Evolutionary conservation across 1,140 invertebrate genomes (phyloP), one percentile per base, ranked within the genome.

Genomic region (Gryon sp.): DNA sequence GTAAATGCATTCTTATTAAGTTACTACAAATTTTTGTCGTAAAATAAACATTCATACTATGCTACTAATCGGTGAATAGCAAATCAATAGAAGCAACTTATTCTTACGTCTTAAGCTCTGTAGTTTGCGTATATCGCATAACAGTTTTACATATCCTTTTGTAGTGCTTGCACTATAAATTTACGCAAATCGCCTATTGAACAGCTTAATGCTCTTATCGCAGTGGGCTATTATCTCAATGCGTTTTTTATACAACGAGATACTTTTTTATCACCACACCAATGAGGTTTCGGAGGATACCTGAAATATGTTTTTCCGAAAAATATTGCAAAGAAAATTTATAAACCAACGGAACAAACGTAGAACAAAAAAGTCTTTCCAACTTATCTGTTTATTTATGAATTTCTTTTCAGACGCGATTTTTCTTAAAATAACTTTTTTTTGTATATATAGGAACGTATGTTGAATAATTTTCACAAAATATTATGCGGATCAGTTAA

Each of bases 161-260:
- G 57, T 55, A 55, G 46, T 34, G 41, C 63, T 53, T 41, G 46
- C 0, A 41, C 73, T 34, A 68, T 76, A 76, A 76, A 76, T 76
- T 76, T 50, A 45, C 41, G 48, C 63, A 62, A 76, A 68, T 69
- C 63, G 63, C 63, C 57, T 76, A 76, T 69, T 62, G 73, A 68
- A 62, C 65, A 62, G 63, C 59, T 76, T 76, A 76, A 63, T 76
- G 36, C 73, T 55, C 63, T 76, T 69, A 76, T 76, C 63, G 73
- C 41, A 38, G 40, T 52, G 41, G 50, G 73, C 63, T 76, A 76
- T 76, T 76, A 76, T 76, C 73, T 60, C 57, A 76, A 76, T 63
- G 63, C 50, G 20, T 40, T 76, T 76, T 76, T 69, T 76, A 69
- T 63, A 41, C 73, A 63, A 41, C 48, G 8, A 69, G 57, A 76